Percentiles rank a stretch among this genome's conserved stretches.
phyloP scores from a whole-genome alignment of 2,888 invertebrate genomes.

The Hyppa rectilinea region DNA sequence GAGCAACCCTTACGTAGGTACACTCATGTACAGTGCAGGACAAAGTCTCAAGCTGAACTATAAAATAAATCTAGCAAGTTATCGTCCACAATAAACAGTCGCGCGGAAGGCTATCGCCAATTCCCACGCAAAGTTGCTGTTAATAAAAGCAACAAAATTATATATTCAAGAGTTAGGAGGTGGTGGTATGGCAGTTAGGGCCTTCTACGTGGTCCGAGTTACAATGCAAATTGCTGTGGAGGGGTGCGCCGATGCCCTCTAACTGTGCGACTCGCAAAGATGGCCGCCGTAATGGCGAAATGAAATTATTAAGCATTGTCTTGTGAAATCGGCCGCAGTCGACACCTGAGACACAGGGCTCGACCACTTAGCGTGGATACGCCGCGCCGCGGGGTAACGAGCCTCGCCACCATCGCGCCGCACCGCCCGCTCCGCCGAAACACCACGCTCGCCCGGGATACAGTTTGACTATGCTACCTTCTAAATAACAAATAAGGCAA shows the following conservation, averaged over 20 bases:
- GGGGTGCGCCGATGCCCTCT: constrained; percentile 90
- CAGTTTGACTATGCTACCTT: constrained; percentile 29
- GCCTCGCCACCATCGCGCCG: constrained; percentile 39
- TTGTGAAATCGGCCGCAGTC: constrained; percentile 90
- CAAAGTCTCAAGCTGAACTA: constrained; percentile 86
- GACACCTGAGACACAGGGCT: constrained; percentile 88
- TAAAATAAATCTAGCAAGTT: constrained; percentile 90
- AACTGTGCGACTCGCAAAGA: constrained; percentile 90
- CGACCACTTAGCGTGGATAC: constrained; percentile 82
- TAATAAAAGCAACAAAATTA: constrained; percentile 91
- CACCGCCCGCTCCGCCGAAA: constrained; percentile 32
- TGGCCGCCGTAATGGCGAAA: constrained; percentile 90
- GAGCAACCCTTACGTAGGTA: constrained; percentile 75
- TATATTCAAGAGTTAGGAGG: constrained; percentile 91
- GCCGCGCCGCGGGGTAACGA: constrained; percentile 66
- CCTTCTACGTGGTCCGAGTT: constrained; percentile 90
- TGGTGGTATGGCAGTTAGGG: constrained; percentile 89
- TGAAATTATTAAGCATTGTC: constrained; percentile 91
- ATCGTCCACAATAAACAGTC: constrained; percentile 89
- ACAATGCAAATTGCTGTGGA: constrained; percentile 90
- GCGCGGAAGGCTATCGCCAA: constrained; percentile 89
- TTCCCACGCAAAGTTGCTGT: constrained; percentile 90
- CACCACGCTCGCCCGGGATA: constrained; percentile 10
- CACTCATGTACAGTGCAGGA: constrained; percentile 66
- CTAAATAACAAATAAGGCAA: constrained; percentile 40